Conservation (phyloP, 2,113 vertebrate genomes). For the Prietella phreatophila region DNA sequence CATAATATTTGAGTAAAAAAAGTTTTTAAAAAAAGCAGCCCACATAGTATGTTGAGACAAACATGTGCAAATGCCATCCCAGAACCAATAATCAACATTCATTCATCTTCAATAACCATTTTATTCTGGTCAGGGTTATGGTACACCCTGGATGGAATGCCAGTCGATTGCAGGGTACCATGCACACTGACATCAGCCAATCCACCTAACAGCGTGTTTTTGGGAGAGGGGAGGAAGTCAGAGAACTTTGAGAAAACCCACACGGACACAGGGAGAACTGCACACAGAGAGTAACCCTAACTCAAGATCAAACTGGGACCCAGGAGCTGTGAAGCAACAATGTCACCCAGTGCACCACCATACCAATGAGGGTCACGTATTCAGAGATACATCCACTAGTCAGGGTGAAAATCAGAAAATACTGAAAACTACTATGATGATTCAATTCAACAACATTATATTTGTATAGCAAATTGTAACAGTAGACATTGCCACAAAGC, state of each 20-base stretch:
- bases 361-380: background rate
- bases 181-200: background rate
- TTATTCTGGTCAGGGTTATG: background rate
- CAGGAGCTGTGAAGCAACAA: background rate
- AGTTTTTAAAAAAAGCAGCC: background rate
- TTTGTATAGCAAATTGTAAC: background rate
- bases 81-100: background rate
- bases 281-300: background rate
- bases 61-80: background rate
- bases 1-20: background rate
- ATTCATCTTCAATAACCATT: background rate
- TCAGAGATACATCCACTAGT: background rate
- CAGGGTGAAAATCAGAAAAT: background rate
- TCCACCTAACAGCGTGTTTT: background rate
- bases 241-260: background rate
- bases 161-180: background rate
- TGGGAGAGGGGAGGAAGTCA: background rate
- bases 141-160: background rate
- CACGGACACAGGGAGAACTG: background rate
- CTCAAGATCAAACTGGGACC: background rate
- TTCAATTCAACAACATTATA: background rate
- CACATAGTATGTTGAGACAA: background rate
- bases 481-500: background rate
- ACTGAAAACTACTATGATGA: background rate
- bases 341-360: background rate